Evolutionary conservation across 2,888 invertebrate species (phyloP).

Genomic region (Lasioglossum leucozonium): DNA sequence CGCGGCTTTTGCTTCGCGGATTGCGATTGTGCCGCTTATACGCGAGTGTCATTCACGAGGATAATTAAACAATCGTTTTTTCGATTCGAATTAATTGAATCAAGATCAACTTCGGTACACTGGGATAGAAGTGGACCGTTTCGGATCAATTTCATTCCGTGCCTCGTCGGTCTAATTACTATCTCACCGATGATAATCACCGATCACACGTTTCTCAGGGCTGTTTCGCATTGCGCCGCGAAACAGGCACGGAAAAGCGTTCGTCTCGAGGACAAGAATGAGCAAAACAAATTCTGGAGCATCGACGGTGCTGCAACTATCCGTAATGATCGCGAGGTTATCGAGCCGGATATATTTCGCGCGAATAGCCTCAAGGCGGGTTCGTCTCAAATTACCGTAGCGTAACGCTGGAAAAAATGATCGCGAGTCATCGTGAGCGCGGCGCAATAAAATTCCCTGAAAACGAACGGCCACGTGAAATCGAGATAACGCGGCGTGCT

Average conservation of each 20-base stretch:
- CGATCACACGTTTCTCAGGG: background rate
- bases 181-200: background rate
- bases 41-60: no score
- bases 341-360: slow-evolving; percentile 7
- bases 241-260: background rate
- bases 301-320: background rate
- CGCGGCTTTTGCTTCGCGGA: no score
- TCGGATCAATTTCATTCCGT: no score
- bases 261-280: background rate
- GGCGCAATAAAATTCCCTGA: background rate
- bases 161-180: background rate
- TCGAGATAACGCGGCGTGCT: slow-evolving; percentile 11
- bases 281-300: slow-evolving; percentile 11
- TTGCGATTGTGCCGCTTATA: no score
- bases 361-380: background rate
- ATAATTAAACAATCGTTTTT: background rate
- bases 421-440: background rate
- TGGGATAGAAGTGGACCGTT: background rate
- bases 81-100: background rate
- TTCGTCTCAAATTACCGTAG: background rate
- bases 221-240: background rate
- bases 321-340: background rate
- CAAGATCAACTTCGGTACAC: background rate
- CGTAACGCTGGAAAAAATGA: background rate
- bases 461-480: slow-evolving; percentile 15